Conservation (phyloP, 2,797 vertebrate species). For the Spondyliosoma cantharus region DNA sequence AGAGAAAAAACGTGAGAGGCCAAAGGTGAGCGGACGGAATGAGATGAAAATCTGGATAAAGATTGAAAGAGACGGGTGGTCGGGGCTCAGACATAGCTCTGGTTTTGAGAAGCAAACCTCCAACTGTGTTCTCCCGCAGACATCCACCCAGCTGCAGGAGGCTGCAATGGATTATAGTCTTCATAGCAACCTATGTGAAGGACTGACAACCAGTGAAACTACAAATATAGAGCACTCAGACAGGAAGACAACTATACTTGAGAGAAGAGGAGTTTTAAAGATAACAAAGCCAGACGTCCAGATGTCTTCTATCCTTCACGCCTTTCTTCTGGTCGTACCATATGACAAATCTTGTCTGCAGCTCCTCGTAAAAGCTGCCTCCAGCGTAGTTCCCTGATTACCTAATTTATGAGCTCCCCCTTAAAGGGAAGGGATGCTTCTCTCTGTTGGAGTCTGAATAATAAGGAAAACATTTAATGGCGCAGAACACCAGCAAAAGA, state of each 20-base stretch:
- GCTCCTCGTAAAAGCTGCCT: neutral
- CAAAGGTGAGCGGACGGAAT: conserved; percentile 55
- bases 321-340: conserved; percentile 4
- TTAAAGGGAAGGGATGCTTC: neutral
- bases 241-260: conserved; percentile 4
- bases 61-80: conserved; percentile 51
- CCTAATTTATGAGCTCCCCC: neutral
- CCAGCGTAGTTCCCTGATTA: neutral
- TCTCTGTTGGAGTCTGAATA: neutral
- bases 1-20: conserved; percentile 16
- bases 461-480: neutral
- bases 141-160: conserved; percentile 30
- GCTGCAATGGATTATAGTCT: conserved; percentile 2
- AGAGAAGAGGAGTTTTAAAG: conserved; percentile 9
- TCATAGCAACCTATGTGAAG: neutral
- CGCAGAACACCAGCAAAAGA: neutral
- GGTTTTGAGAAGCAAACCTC: conserved; percentile 33
- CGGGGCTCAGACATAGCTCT: conserved; percentile 2
- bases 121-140: conserved; percentile 30
- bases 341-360: conserved; percentile 6
- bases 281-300: conserved; percentile 6
- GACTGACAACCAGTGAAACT: conserved; percentile 17
- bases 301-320: conserved; percentile 16
- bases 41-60: conserved; percentile 39
- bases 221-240: conserved; percentile 33